A percentile compares a stretch with the other conserved stretches of the same genome.
Conservation (phyloP, 2,113 vertebrate genomes). For the Dromas ardeola region DNA sequence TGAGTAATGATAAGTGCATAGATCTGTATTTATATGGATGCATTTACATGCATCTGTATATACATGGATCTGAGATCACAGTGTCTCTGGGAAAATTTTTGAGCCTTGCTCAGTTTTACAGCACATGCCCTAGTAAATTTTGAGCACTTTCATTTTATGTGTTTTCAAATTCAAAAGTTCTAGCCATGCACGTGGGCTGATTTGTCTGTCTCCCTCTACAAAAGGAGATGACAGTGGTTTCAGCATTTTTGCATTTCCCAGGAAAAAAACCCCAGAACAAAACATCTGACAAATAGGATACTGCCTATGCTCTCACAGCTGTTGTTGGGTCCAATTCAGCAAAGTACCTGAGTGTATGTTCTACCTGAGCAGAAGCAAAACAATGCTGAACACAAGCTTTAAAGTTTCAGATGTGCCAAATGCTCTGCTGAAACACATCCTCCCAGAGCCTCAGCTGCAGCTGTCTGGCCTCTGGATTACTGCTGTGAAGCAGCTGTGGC, state of each 20-base stretch:
- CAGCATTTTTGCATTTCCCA: not conserved
- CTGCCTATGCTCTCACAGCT: not conserved
- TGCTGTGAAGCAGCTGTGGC: not conserved
- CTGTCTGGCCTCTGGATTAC: not conserved
- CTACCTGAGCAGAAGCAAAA: not conserved
- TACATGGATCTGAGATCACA: not conserved
- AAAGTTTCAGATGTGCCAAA: not conserved
- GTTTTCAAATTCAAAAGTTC: not conserved
- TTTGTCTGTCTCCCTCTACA: not conserved
- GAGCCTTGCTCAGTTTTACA: not conserved
- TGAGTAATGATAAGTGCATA: constrained; percentile 48
- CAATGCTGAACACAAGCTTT: not conserved
- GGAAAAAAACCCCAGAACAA: not conserved
- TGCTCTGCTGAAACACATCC: not conserved
- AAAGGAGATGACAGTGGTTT: not conserved
- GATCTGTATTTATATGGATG: constrained; percentile 45
- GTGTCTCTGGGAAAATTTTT: constrained; percentile 11
- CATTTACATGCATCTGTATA: constrained; percentile 55
- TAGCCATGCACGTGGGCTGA: not conserved
- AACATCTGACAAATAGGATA: not conserved
- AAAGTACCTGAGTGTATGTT: not conserved
- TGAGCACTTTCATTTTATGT: not conserved
- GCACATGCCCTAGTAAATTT: not conserved
- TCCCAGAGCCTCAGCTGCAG: not conserved
- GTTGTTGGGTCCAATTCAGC: not conserved